Conservation (phyloP, 2,113 vertebrate species). For the Rissa tridactyla region DNA sequence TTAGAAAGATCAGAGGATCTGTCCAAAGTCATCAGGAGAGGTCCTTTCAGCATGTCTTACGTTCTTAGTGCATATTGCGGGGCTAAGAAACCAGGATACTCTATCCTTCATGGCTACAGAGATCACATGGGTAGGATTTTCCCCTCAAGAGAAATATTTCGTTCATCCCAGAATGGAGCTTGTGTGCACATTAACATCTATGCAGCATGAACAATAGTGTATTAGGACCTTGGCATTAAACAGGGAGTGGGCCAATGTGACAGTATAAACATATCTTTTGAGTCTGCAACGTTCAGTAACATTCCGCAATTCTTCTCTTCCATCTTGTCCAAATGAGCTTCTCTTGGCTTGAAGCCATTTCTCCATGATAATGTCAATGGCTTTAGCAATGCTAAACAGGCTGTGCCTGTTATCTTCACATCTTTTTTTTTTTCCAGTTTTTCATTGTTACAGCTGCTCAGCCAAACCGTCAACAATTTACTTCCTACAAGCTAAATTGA, state of each 20-base stretch:
- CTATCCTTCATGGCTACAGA: not conserved
- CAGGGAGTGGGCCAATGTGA: not conserved
- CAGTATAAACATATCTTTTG: slow-evolving; percentile 9
- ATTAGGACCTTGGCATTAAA: slow-evolving; percentile 1
- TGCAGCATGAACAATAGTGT: not conserved
- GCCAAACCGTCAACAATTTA: slow-evolving; percentile 53
- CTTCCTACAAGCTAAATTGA: slow-evolving; percentile 57
- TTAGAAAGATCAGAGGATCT: not conserved
- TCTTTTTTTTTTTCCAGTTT: not conserved
- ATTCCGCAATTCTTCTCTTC: slow-evolving; percentile 5
- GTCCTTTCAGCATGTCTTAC: not conserved
- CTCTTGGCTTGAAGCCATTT: slow-evolving; percentile 45
- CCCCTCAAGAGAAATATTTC: not conserved
- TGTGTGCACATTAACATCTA: not conserved
- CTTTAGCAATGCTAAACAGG: slow-evolving; percentile 40
- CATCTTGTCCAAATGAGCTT: slow-evolving; percentile 37
- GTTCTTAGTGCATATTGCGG: not conserved
- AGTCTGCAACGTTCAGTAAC: not conserved
- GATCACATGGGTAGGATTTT: not conserved
- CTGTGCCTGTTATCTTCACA: slow-evolving; percentile 16
- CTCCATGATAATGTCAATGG: slow-evolving; percentile 23
- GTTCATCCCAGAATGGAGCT: not conserved
- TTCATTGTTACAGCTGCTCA: slow-evolving; percentile 56
- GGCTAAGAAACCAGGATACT: not conserved
- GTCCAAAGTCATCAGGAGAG: not conserved